Evolutionary conservation across 2,113 vertebrate genomes (phyloP), one percentile per base, ranked within the genome.

Genomic region (Lates calcarifer): DNA sequence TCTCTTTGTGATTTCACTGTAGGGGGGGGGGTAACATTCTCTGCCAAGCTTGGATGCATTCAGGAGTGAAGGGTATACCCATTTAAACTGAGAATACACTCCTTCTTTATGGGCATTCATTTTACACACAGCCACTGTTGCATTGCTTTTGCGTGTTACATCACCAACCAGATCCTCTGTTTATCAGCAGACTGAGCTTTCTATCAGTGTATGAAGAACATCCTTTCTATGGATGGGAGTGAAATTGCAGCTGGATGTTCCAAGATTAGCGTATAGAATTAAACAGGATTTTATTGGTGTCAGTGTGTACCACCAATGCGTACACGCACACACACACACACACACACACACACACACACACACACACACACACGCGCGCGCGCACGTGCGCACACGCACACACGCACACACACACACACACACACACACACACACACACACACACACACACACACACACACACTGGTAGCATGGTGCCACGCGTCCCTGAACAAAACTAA

Each of bases 181-280:
- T 74, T 26, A 72, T 76, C 60, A 80, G 57, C 69, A 74, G 64
- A 64, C 8, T 71, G 68, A 82, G 51, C 53, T 80, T 61, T 75
- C 63, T 20, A 45, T 76, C 75, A 69, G 72, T 43, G 63, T 53
- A 67, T 6, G 47, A 82, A 35, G 29, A 79, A 75, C 55, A 77
- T 65, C 57, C 33, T 84, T 79, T 56, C 65, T 83, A 65, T 65
- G 20, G 73, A 77, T n/a, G 67, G 57, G 60, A 83, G 66, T 33
- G 28, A 78, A 77, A 87, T 73, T 88, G 63, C 72, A 79, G 83
- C 83, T 87, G 89, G 78, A 87, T 84, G 81, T 80, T 84, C 83
- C 62, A 89, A 88, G 87, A 94, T 93, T 89, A 93, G 86, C 22
- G 12, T 82, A 82, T 85, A 86, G 87, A 91, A 92, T 88, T 85